These are phyloP conservation scores for Therioaphis trifolii DNA, from an alignment of 2,888 invertebrate species.

Conservation along the genomic window DNA sequence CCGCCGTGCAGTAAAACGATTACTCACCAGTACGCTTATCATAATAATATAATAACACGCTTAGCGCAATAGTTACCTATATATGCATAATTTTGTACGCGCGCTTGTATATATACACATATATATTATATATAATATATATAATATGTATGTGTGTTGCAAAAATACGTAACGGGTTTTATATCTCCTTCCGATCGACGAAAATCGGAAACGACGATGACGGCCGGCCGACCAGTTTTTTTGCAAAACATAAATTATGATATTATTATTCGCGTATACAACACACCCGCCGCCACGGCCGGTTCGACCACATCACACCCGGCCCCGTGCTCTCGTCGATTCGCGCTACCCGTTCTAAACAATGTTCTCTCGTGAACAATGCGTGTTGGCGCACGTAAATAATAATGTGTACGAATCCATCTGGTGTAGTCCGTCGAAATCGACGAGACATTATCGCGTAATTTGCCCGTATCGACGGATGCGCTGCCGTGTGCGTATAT, in stretches of 20 bases:
- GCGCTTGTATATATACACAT: neutral
- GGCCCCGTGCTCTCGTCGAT: neutral
- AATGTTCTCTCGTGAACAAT: too few species aligned
- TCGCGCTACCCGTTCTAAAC: neutral
- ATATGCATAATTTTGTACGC: neutral
- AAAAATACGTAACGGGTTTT: conserved; percentile 17
- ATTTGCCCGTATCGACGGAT: too few species aligned
- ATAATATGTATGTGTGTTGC: neutral
- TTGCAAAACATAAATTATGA: too few species aligned
- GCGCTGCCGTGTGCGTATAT: too few species aligned
- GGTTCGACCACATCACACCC: neutral
- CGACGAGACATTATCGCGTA: too few species aligned
- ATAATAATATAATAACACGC: neutral
- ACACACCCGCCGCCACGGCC: neutral
- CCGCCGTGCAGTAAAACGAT: neutral
- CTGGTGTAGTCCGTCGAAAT: neutral
- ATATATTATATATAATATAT: too few species aligned
- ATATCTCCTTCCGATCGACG: conserved; percentile 10
- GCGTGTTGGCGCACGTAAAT: too few species aligned
- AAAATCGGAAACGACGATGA: too few species aligned
- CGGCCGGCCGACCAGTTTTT: too few species aligned
- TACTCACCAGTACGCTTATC: neutral
- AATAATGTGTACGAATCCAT: too few species aligned
- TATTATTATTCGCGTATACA: too few species aligned
- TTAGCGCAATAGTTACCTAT: neutral